Evolutionary conservation across 1,140 invertebrate species (phyloP).

Genomic region (Eriocheir sinensis): DNA sequence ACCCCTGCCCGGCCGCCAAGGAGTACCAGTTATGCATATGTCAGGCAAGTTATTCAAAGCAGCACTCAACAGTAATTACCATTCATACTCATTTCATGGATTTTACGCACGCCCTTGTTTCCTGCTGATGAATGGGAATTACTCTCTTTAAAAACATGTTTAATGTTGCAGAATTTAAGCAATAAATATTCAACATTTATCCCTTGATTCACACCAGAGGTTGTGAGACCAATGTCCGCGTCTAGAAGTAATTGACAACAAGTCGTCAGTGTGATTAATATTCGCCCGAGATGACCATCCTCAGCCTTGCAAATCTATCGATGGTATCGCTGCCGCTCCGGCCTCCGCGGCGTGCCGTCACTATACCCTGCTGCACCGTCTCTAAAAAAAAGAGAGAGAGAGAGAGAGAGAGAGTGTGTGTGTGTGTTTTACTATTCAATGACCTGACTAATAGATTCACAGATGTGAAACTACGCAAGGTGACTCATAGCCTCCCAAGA

Average conservation of each 20-base stretch:
- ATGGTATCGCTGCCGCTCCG: neutral
- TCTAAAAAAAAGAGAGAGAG: slow-evolving; percentile 1
- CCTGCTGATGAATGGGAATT: neutral
- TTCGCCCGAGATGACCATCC: neutral
- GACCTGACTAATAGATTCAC: too few relatives aligned
- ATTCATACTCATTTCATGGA: neutral
- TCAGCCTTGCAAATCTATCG: slow-evolving; percentile 2
- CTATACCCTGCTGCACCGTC: neutral
- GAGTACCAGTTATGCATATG: neutral
- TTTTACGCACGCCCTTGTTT: slow-evolving; percentile 1
- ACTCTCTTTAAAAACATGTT: neutral
- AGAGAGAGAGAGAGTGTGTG: neutral
- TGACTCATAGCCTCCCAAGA: neutral
- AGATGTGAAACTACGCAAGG: too few relatives aligned
- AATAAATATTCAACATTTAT: neutral
- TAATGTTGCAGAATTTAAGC: neutral
- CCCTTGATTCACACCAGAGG: neutral
- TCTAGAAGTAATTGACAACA: neutral
- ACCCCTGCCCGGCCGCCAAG: neutral
- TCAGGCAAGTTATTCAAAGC: slow-evolving; percentile 6
- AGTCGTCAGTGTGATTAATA: neutral
- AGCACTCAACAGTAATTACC: neutral
- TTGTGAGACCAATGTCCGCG: neutral
- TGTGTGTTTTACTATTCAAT: neutral
- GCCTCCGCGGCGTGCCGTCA: neutral